Evolutionary conservation across 1,140 invertebrate genomes (phyloP).

Genomic region (Panagrolaimus sp.): DNA sequence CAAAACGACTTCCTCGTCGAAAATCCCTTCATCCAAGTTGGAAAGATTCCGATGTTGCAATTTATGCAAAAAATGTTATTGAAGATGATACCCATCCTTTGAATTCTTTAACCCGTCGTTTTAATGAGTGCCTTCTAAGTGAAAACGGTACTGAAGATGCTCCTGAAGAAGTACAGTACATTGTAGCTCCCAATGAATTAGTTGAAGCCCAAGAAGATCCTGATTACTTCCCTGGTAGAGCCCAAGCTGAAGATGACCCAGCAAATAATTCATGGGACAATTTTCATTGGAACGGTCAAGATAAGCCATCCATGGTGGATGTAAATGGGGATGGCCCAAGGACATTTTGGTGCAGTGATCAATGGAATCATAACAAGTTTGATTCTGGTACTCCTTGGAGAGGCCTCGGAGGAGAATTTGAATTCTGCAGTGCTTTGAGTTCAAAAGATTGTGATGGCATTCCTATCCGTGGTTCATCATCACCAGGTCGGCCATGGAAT

Average conservation of each 20-base stretch:
- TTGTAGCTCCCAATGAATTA: not conserved
- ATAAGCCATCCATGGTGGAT: slow-evolving; percentile 36
- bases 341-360: slow-evolving; percentile 44
- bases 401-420: not conserved
- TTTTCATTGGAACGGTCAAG: slow-evolving; percentile 44
- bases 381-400: slow-evolving; percentile 32
- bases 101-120: not conserved
- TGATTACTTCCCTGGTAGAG: slow-evolving; percentile 10
- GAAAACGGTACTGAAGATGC: not conserved
- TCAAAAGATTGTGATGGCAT: slow-evolving; percentile 5
- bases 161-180: not conserved
- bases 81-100: not conserved
- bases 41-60: not conserved
- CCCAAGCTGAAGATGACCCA: slow-evolving; percentile 28
- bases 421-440: not conserved
- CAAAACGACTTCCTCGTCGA: no score
- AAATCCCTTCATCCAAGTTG: not conserved
- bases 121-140: not conserved
- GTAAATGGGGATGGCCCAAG: slow-evolving; percentile 36
- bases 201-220: not conserved
- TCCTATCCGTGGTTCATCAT: not conserved
- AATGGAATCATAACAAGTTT: slow-evolving; percentile 40
- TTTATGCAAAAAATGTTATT: slow-evolving; percentile 1
- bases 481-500: not conserved
- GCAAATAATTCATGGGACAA: slow-evolving; percentile 37